These are phyloP conservation scores for Nannobrachium achirus DNA, from an alignment of 2,113 vertebrate genomes.

Conservation along the genomic window DNA sequence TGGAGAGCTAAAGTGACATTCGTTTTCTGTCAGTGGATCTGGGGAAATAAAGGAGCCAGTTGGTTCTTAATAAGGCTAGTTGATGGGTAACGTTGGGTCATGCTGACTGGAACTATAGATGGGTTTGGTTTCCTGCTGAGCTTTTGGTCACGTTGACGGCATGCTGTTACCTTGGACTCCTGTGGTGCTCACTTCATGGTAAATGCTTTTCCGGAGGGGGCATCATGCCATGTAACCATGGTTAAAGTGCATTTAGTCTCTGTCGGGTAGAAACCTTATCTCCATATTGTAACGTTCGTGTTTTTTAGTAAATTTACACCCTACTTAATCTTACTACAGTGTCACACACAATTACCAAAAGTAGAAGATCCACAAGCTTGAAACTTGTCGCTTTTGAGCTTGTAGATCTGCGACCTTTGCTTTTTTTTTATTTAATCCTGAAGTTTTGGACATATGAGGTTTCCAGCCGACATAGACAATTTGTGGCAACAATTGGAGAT, in stretches of 20 bases:
- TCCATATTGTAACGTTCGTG: no score
- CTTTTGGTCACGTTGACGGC: conserved; percentile 17
- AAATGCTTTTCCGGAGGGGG: conserved; percentile 15
- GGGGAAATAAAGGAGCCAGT: conserved; percentile 23
- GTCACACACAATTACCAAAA: no score
- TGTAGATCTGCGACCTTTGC: no score
- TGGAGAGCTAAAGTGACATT: conserved; percentile 26
- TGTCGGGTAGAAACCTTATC: no score
- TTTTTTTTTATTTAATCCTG: no score
- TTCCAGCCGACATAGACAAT: no score
- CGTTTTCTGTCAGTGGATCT: conserved; percentile 47
- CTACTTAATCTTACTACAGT: no score
- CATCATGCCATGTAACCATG: conserved; percentile 44
- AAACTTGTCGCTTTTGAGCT: no score
- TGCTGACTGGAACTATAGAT: conserved; percentile 34
- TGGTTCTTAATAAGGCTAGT: background rate
- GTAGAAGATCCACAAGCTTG: no score
- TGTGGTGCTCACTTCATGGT: conserved; percentile 21
- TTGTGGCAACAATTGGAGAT: conserved; percentile 19
- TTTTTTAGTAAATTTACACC: no score
- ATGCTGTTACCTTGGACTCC: conserved; percentile 32
- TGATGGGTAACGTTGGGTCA: conserved; percentile 17
- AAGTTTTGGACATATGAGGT: no score
- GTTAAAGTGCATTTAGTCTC: conserved; percentile 9
- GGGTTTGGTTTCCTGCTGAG: conserved; percentile 45